These are phyloP conservation scores for Pheosia tremula DNA, from an alignment of 2,888 invertebrate genomes.

Conservation along the genomic window DNA sequence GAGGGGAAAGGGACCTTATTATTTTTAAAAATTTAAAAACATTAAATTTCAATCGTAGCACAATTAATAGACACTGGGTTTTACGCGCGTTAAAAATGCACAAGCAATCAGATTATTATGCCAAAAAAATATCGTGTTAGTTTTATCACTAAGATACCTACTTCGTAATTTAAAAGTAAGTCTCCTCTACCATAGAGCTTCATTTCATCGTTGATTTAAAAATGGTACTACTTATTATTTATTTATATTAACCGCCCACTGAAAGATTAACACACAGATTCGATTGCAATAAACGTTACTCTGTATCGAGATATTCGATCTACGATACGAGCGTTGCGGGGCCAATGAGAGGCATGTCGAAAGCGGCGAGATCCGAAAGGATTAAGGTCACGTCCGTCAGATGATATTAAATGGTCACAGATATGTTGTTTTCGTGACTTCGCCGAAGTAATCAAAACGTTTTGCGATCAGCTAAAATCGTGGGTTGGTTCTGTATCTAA, in stretches of 20 bases:
- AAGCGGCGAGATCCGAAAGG: slow-evolving; percentile 53
- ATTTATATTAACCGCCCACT: slow-evolving; percentile 2
- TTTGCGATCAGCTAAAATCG: slow-evolving; percentile 27
- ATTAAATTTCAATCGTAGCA: no score
- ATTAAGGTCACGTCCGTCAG: slow-evolving; percentile 74
- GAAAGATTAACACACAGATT: slow-evolving; percentile 1
- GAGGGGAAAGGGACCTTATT: no score
- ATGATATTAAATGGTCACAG: slow-evolving; percentile 70
- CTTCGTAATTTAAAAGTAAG: no score
- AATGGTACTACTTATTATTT: background rate
- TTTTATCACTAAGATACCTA: no score
- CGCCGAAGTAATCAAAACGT: slow-evolving; percentile 23
- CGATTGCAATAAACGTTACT: background rate
- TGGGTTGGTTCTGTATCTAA: slow-evolving; percentile 6
- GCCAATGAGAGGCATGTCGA: slow-evolving; percentile 25
- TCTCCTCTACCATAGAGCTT: background rate
- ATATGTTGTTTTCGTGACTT: slow-evolving; percentile 75
- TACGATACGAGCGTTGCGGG: slow-evolving; percentile 15
- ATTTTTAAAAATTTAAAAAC: no score
- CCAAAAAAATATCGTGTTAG: no score
- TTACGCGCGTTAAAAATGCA: no score
- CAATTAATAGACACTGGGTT: no score
- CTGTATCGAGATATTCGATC: slow-evolving; percentile 25
- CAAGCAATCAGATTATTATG: no score
- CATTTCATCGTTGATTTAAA: background rate